Conservation (phyloP, 2,888 invertebrate species). For the Andrena marginata region DNA sequence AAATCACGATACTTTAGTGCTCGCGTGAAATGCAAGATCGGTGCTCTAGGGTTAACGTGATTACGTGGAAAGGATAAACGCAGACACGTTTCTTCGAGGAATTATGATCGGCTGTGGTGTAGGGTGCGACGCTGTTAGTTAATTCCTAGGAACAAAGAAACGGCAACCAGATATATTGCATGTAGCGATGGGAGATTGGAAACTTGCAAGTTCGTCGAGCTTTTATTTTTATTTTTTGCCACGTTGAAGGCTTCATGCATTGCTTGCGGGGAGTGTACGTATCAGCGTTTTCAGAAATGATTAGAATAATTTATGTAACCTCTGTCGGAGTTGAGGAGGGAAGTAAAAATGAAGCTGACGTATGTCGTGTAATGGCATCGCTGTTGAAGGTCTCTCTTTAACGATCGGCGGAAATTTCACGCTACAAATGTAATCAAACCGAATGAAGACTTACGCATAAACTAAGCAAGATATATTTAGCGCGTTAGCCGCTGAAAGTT, state of each 20-base stretch:
- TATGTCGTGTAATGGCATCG: not conserved
- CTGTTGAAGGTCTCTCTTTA: constrained; percentile 20
- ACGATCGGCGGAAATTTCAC: constrained; percentile 39
- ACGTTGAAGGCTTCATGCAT: not conserved
- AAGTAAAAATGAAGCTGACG: not conserved
- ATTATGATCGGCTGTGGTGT: not conserved
- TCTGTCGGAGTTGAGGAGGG: not conserved
- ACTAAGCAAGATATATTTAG: constrained; percentile 56
- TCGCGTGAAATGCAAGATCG: not conserved
- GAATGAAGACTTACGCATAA: constrained; percentile 45
- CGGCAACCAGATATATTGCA: not conserved
- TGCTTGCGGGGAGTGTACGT: not conserved
- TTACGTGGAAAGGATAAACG: constrained; percentile 28
- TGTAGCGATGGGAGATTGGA: not conserved
- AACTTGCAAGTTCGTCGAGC: not conserved
- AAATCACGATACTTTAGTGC: not conserved
- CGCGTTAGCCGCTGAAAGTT: constrained; percentile 25
- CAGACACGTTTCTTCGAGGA: constrained; percentile 26
- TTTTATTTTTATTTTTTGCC: not conserved
- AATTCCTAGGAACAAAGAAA: not conserved
- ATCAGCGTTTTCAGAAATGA: not conserved
- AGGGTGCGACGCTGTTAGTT: not conserved
- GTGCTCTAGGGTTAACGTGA: constrained; percentile 6
- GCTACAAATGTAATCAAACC: constrained; percentile 52
- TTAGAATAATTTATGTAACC: not conserved